Base-by-base conservation (phyloP, 1,140 invertebrate species). In the Hesperophylax magnus region DNA sequence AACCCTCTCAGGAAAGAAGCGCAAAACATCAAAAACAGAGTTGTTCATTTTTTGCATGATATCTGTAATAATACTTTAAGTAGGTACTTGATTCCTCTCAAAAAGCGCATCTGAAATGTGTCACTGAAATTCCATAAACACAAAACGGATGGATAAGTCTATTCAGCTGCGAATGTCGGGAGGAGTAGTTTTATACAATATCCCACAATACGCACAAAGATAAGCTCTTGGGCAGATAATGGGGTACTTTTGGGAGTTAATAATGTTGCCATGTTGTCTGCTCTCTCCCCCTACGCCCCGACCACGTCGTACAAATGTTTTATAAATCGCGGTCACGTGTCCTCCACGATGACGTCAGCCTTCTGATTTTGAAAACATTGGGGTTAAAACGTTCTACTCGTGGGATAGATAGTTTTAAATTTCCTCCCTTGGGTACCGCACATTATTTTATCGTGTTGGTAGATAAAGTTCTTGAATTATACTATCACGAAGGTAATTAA, bases 301-400 rank as follows among this genome's bases (percentile, higher is more conserved):
- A 80, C 65, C 82, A 84, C 82, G 82, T 78, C 80, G 77, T 77
- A 54, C n/a, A 61, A 84, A 84, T 84, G 82, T 81, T 81, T 77
- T 81, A 81, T 84, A 84, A 84, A 84, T 84, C 82, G 82, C 72
- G 82, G 74, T 81, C 82, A 84, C 82, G 82, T 84, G 82, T 6
- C 82, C 5, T 60, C 39, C 39, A 3, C 39, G 60, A 22, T 80
- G 78, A 80, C 78, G 78, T 80, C 75, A 77, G 31, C 27, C 17
- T 61, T 20, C 27, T 18, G 17, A 76, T 22, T 60, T 77, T 53
- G 61, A 47, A 61, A 77, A 77, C 56, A 77, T 77, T 27, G 61
- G 63, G 77, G 77, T 34, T 76, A 27, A 76, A 20, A 27, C 39
- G 56, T 54, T 76, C 15, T 18, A 76, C 39, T 53, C 78, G 78